These are phyloP conservation scores for Chesias legatella DNA, from an alignment of 2,888 invertebrate genomes.

Conservation along the genomic window DNA sequence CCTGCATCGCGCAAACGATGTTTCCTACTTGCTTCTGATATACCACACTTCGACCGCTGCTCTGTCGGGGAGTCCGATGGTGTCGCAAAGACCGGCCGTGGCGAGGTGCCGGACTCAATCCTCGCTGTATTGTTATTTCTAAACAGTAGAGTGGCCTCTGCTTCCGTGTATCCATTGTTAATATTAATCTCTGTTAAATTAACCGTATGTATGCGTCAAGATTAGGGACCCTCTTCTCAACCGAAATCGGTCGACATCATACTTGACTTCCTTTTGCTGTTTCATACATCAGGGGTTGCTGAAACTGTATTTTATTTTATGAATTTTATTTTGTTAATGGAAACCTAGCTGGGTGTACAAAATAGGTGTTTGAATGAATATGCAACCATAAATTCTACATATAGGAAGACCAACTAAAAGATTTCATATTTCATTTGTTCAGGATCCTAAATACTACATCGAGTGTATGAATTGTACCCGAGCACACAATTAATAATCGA, in stretches of 20 bases:
- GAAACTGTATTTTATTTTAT: no score
- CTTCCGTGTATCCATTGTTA: conserved; percentile 78
- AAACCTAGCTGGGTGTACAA: no score
- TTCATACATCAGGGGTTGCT: neutral
- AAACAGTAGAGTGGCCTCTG: conserved; percentile 72
- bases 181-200: conserved; percentile 77
- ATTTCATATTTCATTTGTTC: no score
- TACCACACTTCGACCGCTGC: conserved; percentile 23
- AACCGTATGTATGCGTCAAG: conserved; percentile 81
- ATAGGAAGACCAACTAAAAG: no score
- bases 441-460: no score
- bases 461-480: no score
- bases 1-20: conserved; percentile 58
- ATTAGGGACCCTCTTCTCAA: conserved; percentile 77
- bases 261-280: conserved; percentile 74
- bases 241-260: conserved; percentile 73
- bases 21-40: conserved; percentile 44
- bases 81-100: conserved; percentile 72
- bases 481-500: no score
- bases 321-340: no score
- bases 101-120: conserved; percentile 77
- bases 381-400: no score
- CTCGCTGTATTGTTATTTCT: conserved; percentile 61
- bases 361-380: no score
- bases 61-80: conserved; percentile 71